phyloP scores from a whole-genome alignment of 2,113 vertebrate genomes.

The Thomomys bottae region DNA sequence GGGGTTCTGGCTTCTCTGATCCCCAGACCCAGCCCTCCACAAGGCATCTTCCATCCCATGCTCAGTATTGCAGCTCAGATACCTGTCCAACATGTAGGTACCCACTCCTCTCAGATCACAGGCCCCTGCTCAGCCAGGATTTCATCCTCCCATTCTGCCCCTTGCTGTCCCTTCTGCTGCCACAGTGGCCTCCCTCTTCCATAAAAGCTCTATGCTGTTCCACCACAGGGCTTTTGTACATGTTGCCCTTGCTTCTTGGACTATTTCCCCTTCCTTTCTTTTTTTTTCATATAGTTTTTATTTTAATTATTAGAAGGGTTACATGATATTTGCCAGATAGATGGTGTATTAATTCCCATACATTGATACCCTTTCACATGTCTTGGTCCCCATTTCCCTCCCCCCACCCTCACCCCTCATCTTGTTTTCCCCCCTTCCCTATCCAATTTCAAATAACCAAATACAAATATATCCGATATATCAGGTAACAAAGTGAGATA shows the following conservation, averaged over 20 bases:
- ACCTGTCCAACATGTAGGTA: not conserved
- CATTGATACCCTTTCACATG: no score
- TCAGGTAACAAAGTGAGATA: no score
- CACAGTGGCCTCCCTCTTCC: not conserved
- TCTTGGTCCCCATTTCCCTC: no score
- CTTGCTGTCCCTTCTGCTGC: not conserved
- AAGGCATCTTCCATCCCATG: not conserved
- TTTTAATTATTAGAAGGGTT: no score
- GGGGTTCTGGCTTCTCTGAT: not conserved
- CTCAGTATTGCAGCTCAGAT: fast-evolving
- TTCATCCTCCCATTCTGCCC: not conserved
- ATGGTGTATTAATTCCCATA: no score
- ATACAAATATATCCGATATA: no score
- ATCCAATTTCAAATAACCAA: no score
- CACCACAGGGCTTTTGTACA: not conserved
- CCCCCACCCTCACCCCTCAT: no score
- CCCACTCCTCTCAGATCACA: no score
- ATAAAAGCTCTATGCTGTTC: not conserved
- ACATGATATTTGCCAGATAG: no score
- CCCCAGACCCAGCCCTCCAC: not conserved
- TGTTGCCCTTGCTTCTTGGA: not conserved
- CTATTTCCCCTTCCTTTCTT: not conserved
- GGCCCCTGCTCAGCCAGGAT: not conserved
- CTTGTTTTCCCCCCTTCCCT: no score
- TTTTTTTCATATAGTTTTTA: no score